Base-by-base conservation (phyloP, 2,797 vertebrate species). In the Rhinophrynus dorsalis region DNA sequence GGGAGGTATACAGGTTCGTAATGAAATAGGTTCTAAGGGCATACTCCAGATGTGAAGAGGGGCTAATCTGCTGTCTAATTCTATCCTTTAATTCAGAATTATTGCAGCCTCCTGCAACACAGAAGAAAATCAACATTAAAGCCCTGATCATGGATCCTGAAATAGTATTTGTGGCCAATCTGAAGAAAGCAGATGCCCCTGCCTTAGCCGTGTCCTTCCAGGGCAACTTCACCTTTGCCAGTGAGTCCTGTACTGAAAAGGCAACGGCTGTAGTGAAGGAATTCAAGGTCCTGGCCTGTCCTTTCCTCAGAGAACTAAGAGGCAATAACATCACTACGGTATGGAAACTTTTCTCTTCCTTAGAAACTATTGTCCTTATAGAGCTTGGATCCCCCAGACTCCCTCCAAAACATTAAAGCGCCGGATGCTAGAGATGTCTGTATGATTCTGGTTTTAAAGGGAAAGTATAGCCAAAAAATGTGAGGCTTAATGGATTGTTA, bases 151-250 rank as follows among this genome's bases (percentile, higher is more conserved):
- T 93, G 75, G 95, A 99, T 78, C 97, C 96, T 0, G 96, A 99
- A 84, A 90, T 99, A 68, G 92, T 98, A 7, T 99, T 99, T 60
- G 96, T 99, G 60, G 96, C 96, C 57, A 95, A 75, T 77, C 85
- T 99, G 76, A 91, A 89, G 75, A 95, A 79, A 55, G 93, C 93
- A 0, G 90, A 96, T 5, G 94, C 95, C 1, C 96, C 97, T 0
- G 92, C 97, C 8, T 85, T 99, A 5, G 84, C 92, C 6, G 90
- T 89, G 23, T 95, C 93, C 0, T 91, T 99, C 78, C 95, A 96
- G 68, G 95, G 95, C 67, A 92, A 94, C 76, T 83, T 95, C 15
- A 83, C 42, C 2, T 68, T 96, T 3, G 83, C 82, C 17, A 75
- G 74, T 0, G 86, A 88, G 5, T 86, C 84, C 1, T 71, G 79